Percentiles rank a stretch among this genome's conserved stretches.
Evolutionary conservation across 2,797 vertebrate species (phyloP).

Genomic region (Enteromius afrohamiltoni): DNA sequence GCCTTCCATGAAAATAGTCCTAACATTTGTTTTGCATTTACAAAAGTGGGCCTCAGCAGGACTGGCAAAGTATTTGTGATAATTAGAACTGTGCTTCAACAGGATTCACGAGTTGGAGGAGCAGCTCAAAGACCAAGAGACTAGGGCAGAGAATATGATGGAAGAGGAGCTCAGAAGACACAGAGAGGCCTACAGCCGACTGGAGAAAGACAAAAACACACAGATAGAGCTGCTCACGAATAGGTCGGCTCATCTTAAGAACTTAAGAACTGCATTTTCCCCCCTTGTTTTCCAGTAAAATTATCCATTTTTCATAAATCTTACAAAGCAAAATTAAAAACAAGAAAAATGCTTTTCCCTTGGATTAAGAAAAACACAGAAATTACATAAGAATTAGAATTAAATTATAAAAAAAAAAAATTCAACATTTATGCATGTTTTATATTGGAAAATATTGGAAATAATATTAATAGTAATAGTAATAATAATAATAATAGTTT

Average conservation of each 20-base stretch:
- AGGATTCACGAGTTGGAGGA: slow-evolving; percentile 96
- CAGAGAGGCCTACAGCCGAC: slow-evolving; percentile 86
- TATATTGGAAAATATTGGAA: neutral
- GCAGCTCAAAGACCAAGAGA: slow-evolving; percentile 94
- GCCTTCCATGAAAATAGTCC: neutral
- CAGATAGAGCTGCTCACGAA: slow-evolving; percentile 89
- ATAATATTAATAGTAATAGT: too few relatives aligned
- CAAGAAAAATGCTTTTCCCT: neutral
- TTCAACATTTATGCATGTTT: neutral
- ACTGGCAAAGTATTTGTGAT: neutral
- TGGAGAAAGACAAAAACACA: slow-evolving; percentile 88
- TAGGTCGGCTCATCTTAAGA: slow-evolving; percentile 51
- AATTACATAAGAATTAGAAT: neutral
- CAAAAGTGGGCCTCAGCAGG: slow-evolving; percentile 21
- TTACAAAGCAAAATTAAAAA: neutral
- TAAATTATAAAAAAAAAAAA: neutral
- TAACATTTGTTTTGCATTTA: neutral
- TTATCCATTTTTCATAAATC: neutral
- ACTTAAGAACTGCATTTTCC: neutral
- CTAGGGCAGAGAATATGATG: slow-evolving; percentile 83
- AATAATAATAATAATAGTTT: too few relatives aligned
- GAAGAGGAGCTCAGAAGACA: slow-evolving; percentile 86
- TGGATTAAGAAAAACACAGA: neutral
- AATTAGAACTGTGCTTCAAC: slow-evolving; percentile 36
- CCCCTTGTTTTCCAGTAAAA: neutral